Conservation (phyloP, 2,888 invertebrate genomes). For the Allophyes oxyacanthae region DNA sequence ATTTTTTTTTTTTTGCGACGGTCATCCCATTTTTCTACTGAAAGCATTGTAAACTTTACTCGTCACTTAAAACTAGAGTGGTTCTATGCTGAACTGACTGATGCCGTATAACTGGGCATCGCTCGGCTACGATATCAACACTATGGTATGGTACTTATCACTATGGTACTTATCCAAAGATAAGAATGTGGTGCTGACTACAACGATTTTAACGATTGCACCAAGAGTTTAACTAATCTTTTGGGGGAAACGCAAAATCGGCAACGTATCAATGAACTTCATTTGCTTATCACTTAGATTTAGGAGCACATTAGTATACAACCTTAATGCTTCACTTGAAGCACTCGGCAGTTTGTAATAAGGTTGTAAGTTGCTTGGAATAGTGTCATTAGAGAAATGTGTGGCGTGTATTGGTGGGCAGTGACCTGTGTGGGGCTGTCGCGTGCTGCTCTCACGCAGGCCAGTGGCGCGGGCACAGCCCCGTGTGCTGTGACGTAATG, state of each 20-base stretch:
- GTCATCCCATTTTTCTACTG: too few species aligned
- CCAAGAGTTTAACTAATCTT: neutral
- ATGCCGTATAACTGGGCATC: too few species aligned
- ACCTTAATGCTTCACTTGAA: neutral
- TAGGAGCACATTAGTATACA: neutral
- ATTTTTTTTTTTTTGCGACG: too few species aligned
- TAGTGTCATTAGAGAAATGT: neutral
- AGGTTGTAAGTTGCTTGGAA: neutral
- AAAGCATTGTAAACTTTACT: too few species aligned
- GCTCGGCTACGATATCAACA: too few species aligned
- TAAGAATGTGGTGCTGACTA: neutral
- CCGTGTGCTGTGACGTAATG: conserved; percentile 45
- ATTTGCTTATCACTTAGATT: neutral
- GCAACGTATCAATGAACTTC: conserved; percentile 7
- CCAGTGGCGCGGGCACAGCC: conserved; percentile 24
- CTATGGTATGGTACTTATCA: too few species aligned
- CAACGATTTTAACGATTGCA: neutral
- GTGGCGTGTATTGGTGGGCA: conserved; percentile 55
- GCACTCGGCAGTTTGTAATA: neutral
- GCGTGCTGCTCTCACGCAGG: conserved; percentile 44
- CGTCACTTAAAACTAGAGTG: too few species aligned
- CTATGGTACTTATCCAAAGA: too few species aligned
- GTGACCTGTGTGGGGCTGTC: conserved; percentile 30
- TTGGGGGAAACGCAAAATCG: conserved; percentile 3
- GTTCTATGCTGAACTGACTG: too few species aligned